Evolutionary conservation across 1,140 invertebrate genomes (phyloP).

Genomic region (Drosophila sp.): DNA sequence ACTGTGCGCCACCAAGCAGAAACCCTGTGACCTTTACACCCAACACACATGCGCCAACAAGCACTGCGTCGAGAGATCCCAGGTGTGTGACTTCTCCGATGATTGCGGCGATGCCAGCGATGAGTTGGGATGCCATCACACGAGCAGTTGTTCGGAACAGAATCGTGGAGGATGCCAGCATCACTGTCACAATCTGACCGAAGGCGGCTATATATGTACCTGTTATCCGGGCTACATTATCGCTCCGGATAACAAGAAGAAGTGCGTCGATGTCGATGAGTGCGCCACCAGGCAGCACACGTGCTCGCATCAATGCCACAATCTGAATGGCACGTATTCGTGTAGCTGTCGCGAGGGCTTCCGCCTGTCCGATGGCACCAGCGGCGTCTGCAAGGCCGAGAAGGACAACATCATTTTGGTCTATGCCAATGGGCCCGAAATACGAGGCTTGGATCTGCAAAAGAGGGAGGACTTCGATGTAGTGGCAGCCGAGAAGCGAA

Average conservation of each 20-base stretch:
- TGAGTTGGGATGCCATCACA: slow-evolving; percentile 94
- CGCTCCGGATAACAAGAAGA: slow-evolving; percentile 88
- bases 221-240: slow-evolving; percentile 94
- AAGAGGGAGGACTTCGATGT: slow-evolving; percentile 89
- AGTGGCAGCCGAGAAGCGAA: slow-evolving; percentile 91
- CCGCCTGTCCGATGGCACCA: slow-evolving; percentile 88
- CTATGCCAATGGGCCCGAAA: slow-evolving; percentile 93
- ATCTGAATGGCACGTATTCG: slow-evolving; percentile 95
- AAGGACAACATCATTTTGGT: slow-evolving; percentile 87
- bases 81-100: slow-evolving; percentile 89
- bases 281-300: slow-evolving; percentile 92
- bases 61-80: slow-evolving; percentile 91
- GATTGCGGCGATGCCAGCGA: slow-evolving; percentile 91
- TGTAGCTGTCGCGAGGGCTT: slow-evolving; percentile 95
- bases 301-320: slow-evolving; percentile 96
- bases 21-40: slow-evolving; percentile 88
- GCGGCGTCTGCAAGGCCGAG: slow-evolving; percentile 91
- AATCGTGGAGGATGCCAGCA: slow-evolving; percentile 95
- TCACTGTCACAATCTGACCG: slow-evolving; percentile 92
- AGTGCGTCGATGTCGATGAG: slow-evolving; percentile 95
- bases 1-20: slow-evolving; percentile 88
- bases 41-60: slow-evolving; percentile 96
- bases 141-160: slow-evolving; percentile 88
- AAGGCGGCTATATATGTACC: slow-evolving; percentile 93
- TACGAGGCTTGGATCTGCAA: slow-evolving; percentile 89